Evolutionary conservation across 2,797 vertebrate genomes (phyloP).

Genomic region (Acrossocheilus fasciatus): DNA sequence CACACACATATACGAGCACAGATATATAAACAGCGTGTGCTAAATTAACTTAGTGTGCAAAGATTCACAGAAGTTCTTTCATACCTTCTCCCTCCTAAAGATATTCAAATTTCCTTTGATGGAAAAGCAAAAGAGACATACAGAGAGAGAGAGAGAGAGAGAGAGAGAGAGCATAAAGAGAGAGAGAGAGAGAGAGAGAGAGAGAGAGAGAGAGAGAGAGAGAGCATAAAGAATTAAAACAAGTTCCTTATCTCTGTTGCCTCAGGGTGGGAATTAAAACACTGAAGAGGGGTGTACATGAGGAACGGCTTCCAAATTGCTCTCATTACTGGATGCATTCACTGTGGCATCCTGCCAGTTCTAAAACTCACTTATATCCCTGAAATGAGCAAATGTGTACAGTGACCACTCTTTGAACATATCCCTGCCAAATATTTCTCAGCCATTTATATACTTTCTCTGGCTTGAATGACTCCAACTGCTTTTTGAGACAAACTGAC

Average conservation of each 20-base stretch:
- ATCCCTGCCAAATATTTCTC: constrained; percentile 17
- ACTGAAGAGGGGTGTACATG: constrained; percentile 12
- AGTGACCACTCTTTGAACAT: constrained; percentile 11
- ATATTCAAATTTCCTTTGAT: constrained; percentile 48
- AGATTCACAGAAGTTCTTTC: constrained; percentile 27
- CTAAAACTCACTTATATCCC: neutral
- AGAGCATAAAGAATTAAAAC: constrained; percentile 51
- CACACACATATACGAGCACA: neutral
- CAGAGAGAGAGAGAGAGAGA: neutral
- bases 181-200: neutral
- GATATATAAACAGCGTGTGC: constrained; percentile 27
- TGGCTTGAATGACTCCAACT: neutral
- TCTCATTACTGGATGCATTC: constrained; percentile 25
- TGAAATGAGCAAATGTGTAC: constrained; percentile 8
- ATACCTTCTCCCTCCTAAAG: constrained; percentile 44
- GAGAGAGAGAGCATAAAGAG: neutral
- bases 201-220: neutral
- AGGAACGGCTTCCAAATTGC: neutral
- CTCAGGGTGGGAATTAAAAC: constrained; percentile 55
- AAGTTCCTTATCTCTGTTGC: constrained; percentile 60
- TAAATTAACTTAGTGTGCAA: constrained; percentile 55
- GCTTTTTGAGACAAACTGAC: constrained; percentile 14
- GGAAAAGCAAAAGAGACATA: neutral
- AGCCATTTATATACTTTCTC: neutral
- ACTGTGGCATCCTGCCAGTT: neutral